A percentile compares a stretch with the other conserved stretches of the same genome.
Conservation (phyloP, 1,140 invertebrate species). For the Xylocopa sonorina region DNA sequence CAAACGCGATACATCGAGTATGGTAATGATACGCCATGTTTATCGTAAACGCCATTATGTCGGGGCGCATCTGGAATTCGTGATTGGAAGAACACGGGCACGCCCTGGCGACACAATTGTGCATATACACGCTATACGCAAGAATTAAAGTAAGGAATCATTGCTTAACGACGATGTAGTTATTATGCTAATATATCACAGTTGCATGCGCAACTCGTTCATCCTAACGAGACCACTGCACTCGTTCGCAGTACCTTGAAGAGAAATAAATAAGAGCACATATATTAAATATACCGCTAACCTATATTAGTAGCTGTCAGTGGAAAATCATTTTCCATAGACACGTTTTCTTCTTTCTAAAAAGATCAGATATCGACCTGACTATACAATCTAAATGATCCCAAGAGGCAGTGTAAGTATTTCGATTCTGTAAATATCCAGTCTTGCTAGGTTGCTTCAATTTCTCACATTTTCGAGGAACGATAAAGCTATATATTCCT, state of each 20-base stretch:
- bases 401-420: conserved; percentile 48
- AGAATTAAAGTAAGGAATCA: conserved; percentile 50
- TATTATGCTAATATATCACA: conserved; percentile 79
- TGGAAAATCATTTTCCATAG: conserved; percentile 15
- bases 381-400: conserved; percentile 41
- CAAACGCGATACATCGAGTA: conserved; percentile 48
- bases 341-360: too few species aligned
- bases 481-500: conserved; percentile 38
- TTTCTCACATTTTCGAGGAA: conserved; percentile 31
- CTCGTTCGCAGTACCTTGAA: conserved; percentile 47
- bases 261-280: conserved; percentile 70
- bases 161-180: conserved; percentile 60
- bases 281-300: conserved; percentile 68
- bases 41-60: background rate
- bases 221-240: conserved; percentile 58
- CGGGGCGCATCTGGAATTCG: background rate
- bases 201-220: conserved; percentile 74
- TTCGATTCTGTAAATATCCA: conserved; percentile 53
- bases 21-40: conserved; percentile 35
- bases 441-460: conserved; percentile 37
- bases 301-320: conserved; percentile 48
- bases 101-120: conserved; percentile 27
- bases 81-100: conserved; percentile 30
- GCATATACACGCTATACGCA: conserved; percentile 53
- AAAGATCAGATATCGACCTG: conserved; percentile 7